phyloP scores from a whole-genome alignment of 2,797 vertebrate species.

The Leptoclinus maculatus region DNA sequence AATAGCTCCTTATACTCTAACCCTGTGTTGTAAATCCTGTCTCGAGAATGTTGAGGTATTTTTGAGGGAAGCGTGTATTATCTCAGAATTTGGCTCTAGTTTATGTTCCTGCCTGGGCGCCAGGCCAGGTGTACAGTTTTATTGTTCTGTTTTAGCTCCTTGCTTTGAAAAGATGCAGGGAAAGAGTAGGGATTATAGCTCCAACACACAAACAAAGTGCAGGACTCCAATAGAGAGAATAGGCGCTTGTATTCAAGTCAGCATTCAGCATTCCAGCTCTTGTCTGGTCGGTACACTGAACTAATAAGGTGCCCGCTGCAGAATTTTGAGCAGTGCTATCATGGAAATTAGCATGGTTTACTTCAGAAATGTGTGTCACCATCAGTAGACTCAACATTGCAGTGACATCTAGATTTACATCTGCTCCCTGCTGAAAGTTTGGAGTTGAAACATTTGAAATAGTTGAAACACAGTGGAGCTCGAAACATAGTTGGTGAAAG shows the following conservation, averaged over 20 bases:
- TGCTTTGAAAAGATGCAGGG: slow-evolving; percentile 31
- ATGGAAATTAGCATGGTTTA: neutral
- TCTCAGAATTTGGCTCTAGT: slow-evolving; percentile 56
- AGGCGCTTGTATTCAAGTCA: slow-evolving; percentile 31
- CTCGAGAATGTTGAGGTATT: slow-evolving; percentile 56
- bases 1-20: slow-evolving; percentile 51
- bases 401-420: neutral
- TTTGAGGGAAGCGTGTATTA: slow-evolving; percentile 55
- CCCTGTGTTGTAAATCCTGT: slow-evolving; percentile 63
- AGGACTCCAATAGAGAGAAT: slow-evolving; percentile 15
- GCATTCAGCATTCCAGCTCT: slow-evolving; percentile 7
- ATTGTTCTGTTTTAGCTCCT: slow-evolving; percentile 35
- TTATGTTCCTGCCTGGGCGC: slow-evolving; percentile 54
- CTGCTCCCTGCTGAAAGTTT: neutral
- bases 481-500: neutral
- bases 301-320: neutral
- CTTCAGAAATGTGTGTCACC: neutral
- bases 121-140: slow-evolving; percentile 49
- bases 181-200: slow-evolving; percentile 58
- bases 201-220: slow-evolving; percentile 30
- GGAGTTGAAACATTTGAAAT: neutral
- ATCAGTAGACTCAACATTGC: neutral
- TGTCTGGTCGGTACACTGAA: neutral
- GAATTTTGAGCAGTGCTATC: neutral
- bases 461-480: neutral